Conservation (phyloP, 1,140 invertebrate genomes). For the Macrocentrus cingulum region DNA sequence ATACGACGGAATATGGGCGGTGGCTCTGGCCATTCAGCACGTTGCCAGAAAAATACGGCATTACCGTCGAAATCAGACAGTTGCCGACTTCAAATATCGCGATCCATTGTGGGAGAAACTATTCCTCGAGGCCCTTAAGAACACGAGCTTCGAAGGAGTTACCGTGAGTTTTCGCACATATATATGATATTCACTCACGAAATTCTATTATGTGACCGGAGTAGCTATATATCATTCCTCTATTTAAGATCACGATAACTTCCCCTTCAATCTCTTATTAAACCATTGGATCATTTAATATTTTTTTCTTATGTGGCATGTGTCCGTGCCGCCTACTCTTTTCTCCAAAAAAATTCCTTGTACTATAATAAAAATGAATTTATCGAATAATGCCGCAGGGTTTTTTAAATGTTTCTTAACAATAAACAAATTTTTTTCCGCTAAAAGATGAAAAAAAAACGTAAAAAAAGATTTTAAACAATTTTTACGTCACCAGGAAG, state of each 20-base stretch:
- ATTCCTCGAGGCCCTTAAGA: slow-evolving; percentile 84
- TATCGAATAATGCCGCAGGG: too few species aligned
- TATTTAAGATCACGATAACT: slow-evolving; percentile 7
- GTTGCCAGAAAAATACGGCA: slow-evolving; percentile 71
- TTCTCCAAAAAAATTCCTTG: too few species aligned
- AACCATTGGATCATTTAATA: too few species aligned
- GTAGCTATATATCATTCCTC: slow-evolving; percentile 12
- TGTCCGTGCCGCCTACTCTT: too few species aligned
- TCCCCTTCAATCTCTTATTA: background rate
- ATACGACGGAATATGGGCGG: slow-evolving; percentile 96
- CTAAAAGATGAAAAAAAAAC: too few species aligned
- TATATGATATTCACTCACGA: slow-evolving; percentile 11
- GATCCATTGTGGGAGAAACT: slow-evolving; percentile 85
- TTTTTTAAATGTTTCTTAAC: too few species aligned
- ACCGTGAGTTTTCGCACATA: slow-evolving; percentile 68
- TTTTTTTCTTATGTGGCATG: too few species aligned
- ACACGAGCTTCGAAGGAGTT: slow-evolving; percentile 91
- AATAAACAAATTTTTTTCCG: too few species aligned
- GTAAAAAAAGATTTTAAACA: too few species aligned
- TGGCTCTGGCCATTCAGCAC: slow-evolving; percentile 86
- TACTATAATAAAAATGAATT: too few species aligned
- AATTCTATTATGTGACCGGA: slow-evolving; percentile 11
- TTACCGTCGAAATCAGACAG: slow-evolving; percentile 69
- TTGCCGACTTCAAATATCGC: slow-evolving; percentile 80
- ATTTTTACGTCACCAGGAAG: too few species aligned